A percentile compares a stretch with the other conserved stretches of the same genome.
These are phyloP conservation scores for Pseudolycoriella hygida DNA, from an alignment of 2,888 invertebrate species.

Conservation along the genomic window DNA sequence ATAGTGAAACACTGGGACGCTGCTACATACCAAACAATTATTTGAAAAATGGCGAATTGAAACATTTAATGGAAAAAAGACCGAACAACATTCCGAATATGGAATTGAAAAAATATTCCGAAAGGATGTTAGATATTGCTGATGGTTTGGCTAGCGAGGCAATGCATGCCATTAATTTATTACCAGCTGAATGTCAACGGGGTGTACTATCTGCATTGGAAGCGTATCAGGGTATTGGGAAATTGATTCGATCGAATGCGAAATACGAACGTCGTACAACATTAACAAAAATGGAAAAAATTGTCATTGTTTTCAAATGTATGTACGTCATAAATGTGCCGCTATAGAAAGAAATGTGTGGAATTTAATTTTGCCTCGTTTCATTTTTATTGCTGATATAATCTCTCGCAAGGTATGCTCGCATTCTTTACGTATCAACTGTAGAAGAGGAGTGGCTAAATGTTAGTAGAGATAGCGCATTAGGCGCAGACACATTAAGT, in stretches of 20 bases:
- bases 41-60: constrained; percentile 1
- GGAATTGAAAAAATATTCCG: constrained; percentile 1
- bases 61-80: not conserved
- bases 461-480: too few species aligned
- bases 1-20: constrained; percentile 4
- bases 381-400: too few species aligned
- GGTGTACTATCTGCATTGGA: constrained; percentile 3
- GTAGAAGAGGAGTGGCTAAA: too few species aligned
- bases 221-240: constrained; percentile 1
- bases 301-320: constrained; percentile 3
- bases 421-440: too few species aligned
- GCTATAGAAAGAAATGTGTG: too few species aligned
- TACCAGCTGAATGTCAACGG: constrained; percentile 2
- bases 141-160: constrained; percentile 2
- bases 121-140: constrained; percentile 5
- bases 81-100: constrained; percentile 3
- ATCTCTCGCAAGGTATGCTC: too few species aligned
- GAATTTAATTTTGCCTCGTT: too few species aligned
- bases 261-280: constrained; percentile 1
- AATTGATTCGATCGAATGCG: not conserved
- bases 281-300: constrained; percentile 2
- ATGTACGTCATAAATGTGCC: constrained; percentile 1
- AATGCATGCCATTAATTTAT: not conserved
- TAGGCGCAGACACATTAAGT: too few species aligned
- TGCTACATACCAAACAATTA: constrained; percentile 3